phyloP scores from a whole-genome alignment of 2,113 vertebrate species.

The Lates calcarifer region DNA sequence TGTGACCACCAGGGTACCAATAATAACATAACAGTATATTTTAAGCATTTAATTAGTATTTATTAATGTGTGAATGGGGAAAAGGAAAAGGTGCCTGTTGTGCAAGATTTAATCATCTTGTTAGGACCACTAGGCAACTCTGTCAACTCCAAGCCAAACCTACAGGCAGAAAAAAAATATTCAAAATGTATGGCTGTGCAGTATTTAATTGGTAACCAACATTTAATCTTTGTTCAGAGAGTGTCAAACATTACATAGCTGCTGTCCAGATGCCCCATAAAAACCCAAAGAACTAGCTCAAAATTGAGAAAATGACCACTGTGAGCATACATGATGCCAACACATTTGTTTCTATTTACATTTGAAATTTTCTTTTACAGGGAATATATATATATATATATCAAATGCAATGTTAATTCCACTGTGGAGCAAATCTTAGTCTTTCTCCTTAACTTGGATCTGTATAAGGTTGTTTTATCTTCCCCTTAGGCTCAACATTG shows the following conservation, averaged over 20 bases:
- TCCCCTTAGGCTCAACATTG: not conserved
- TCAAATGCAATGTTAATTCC: not conserved
- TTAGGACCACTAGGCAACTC: not conserved
- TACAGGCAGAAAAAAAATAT: not conserved
- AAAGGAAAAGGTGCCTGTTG: not conserved
- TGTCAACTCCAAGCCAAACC: not conserved
- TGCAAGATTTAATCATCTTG: not conserved
- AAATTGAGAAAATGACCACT: conserved; percentile 24
- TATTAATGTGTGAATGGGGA: not conserved
- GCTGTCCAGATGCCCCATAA: not conserved
- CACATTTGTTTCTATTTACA: conserved; percentile 34
- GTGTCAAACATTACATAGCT: not conserved
- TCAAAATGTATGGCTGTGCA: not conserved
- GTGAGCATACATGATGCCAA: conserved; percentile 26
- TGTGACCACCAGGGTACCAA: not conserved
- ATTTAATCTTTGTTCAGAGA: not conserved
- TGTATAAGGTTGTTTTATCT: not conserved
- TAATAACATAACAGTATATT: not conserved
- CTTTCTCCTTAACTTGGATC: not conserved
- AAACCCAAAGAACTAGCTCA: conserved; percentile 32
- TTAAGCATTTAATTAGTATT: conserved; percentile 25
- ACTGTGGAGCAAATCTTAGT: not conserved
- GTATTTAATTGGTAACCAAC: conserved; percentile 9
- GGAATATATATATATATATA: conserved; percentile 27
- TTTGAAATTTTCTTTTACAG: conserved; percentile 53